Evolutionary conservation across 2,113 vertebrate genomes (phyloP).

Genomic region (Numenius arquata): DNA sequence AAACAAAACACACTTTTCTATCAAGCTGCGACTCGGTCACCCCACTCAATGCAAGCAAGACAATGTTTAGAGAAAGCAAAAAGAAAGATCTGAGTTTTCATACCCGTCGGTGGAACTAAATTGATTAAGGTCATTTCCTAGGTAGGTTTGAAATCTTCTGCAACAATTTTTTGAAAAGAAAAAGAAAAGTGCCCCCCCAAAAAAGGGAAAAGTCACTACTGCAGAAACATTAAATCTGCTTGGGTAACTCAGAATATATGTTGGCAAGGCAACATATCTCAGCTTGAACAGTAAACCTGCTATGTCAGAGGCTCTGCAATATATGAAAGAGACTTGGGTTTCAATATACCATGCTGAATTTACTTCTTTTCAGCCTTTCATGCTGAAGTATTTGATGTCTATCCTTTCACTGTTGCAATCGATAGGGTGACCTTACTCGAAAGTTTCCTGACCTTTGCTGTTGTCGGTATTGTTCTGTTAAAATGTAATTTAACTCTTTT

Average conservation of each 20-base stretch:
- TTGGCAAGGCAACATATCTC: constrained; percentile 70
- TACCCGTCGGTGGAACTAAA: constrained; percentile 52
- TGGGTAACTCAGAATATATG: constrained; percentile 69
- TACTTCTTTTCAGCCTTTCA: constrained; percentile 67
- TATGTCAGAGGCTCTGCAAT: constrained; percentile 55
- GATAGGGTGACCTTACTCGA: constrained; percentile 38
- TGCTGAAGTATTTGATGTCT: constrained; percentile 47
- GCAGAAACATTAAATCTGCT: constrained; percentile 70
- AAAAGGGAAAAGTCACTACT: constrained; percentile 18
- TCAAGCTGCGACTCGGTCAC: constrained; percentile 47
- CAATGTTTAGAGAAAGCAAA: constrained; percentile 23
- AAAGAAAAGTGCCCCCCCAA: background rate
- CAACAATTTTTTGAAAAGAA: constrained; percentile 44
- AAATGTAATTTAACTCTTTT: constrained; percentile 55
- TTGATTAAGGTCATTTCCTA: constrained; percentile 69
- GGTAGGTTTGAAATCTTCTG: constrained; percentile 49
- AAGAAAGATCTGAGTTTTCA: constrained; percentile 52
- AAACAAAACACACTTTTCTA: constrained; percentile 50
- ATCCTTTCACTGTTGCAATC: constrained; percentile 47
- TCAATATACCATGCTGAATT: constrained; percentile 66
- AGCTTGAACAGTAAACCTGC: constrained; percentile 68
- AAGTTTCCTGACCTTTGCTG: constrained; percentile 51
- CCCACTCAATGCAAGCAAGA: background rate
- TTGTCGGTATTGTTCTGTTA: constrained; percentile 28
- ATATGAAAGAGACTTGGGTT: constrained; percentile 58